Evolutionary conservation across 2,113 vertebrate genomes (phyloP), one percentile per base, ranked within the genome.

Genomic region (Entosphenus tridentatus): DNA sequence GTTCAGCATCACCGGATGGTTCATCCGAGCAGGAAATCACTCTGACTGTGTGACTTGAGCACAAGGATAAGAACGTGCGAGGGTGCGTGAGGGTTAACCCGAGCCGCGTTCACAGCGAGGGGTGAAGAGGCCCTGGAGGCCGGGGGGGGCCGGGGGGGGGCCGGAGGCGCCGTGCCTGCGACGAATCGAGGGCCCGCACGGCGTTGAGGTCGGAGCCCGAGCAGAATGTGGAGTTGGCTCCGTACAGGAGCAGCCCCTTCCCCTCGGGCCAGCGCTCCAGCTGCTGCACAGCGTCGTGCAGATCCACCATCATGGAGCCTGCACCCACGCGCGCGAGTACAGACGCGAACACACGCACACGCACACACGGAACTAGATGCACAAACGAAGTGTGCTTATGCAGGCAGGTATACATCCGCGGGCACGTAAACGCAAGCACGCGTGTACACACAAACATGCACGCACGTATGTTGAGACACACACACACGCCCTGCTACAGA

Each of bases 271-370:
- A 98, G 69, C 74, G 78, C 81, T 98, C 89, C 72, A 98, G 76
- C 72, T 96, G 83, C 14, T 73, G 78, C 69, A 98, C 82, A 68
- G 67, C 81, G 72, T 93, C 84, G 75, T 87, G 80, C 72, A 98
- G 82, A 68, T 92, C 84, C 68, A 90, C 62, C 85, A 96, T 95
- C 93, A 98, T 96, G 67, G 79, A 80, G 69, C 93, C 93, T 98
- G 76, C 10, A 74, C 55, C 9, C 67, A 74, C 8, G 56, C 2
- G 2, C 39, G 12, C 1, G 72, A 56, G 59, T 77, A 3, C 2
- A 70, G 68, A 57, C 8, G 3, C 72, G 21, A 18, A 56, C 70
- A 70, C 1, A 67, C 9, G 3, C 55, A 69, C n/a, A n/a, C 9
- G 9, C 14, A 8, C n/a, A 65, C n/a, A 21, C 62, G 21, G 21